phyloP scores from a whole-genome alignment of 2,113 vertebrate genomes.

The Illadopsis cleaveri region DNA sequence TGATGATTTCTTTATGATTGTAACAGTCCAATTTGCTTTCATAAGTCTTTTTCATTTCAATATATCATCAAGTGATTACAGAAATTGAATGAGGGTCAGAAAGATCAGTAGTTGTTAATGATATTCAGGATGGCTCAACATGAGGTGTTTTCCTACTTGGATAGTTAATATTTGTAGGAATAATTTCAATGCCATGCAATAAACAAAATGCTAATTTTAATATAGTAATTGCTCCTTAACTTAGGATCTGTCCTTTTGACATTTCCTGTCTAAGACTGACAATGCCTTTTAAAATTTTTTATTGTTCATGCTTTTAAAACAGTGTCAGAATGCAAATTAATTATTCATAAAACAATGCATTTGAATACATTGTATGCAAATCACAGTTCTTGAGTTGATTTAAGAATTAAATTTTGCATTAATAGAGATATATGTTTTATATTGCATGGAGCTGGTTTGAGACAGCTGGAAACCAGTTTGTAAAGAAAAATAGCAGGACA shows the following conservation, averaged over 20 bases:
- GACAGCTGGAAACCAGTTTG: not conserved
- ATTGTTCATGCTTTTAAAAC: not conserved
- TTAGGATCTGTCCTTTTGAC: not conserved
- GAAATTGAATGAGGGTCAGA: not conserved
- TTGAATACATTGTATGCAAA: not conserved
- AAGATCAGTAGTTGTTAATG: not conserved
- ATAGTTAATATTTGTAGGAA: not conserved
- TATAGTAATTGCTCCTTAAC: not conserved
- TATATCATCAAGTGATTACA: not conserved
- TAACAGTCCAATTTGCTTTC: not conserved
- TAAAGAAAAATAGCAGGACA: not conserved
- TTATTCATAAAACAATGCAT: not conserved
- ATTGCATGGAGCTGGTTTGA: not conserved
- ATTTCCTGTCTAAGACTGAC: not conserved
- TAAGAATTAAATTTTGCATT: not conserved
- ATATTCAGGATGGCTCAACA: not conserved
- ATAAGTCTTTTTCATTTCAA: not conserved
- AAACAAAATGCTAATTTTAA: not conserved
- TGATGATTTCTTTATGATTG: not conserved
- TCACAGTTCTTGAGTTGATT: not conserved
- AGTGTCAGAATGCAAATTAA: not conserved
- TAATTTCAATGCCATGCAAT: not conserved
- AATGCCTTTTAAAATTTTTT: not conserved
- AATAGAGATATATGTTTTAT: not conserved
- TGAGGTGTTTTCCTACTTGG: not conserved